phyloP scores from a whole-genome alignment of 2,888 invertebrate species.

The Neria commutata region DNA sequence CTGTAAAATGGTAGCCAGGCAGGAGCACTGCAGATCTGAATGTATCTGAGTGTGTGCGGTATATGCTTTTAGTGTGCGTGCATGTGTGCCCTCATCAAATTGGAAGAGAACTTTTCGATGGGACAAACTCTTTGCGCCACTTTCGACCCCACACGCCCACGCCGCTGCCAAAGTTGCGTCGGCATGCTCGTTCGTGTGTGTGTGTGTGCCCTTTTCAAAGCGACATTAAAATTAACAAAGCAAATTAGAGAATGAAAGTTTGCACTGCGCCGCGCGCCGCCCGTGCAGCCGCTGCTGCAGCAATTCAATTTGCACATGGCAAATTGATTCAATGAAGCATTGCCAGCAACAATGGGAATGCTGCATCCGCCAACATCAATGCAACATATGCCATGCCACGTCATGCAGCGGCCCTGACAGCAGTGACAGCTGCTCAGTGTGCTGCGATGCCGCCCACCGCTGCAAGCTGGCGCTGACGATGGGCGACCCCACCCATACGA shows the following conservation, averaged over 20 bases:
- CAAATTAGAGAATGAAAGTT: constrained; percentile 25
- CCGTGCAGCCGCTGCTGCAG: background rate
- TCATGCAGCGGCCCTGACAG: background rate
- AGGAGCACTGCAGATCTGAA: no score
- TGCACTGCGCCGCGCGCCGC: background rate
- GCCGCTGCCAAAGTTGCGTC: no score
- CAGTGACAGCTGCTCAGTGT: background rate
- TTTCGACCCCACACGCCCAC: no score
- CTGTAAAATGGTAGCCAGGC: no score
- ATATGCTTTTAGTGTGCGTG: no score
- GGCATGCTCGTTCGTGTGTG: no score
- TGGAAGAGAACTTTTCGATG: background rate
- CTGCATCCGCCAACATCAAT: background rate
- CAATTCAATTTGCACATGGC: constrained; percentile 28
- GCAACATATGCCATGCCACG: background rate
- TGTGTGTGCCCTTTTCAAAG: constrained; percentile 16
- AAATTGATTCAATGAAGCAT: constrained; percentile 28
- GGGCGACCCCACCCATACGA: no score
- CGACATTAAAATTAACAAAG: constrained; percentile 26
- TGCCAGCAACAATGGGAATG: constrained; percentile 4
- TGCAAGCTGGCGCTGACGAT: background rate
- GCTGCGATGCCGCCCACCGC: background rate
- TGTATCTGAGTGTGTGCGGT: no score
- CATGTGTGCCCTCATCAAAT: no score
- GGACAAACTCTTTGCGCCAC: constrained; percentile 20